Evolutionary conservation across 2,797 vertebrate genomes (phyloP), one percentile per base, ranked within the genome.

Genomic region (Yasuhikotakia modesta): DNA sequence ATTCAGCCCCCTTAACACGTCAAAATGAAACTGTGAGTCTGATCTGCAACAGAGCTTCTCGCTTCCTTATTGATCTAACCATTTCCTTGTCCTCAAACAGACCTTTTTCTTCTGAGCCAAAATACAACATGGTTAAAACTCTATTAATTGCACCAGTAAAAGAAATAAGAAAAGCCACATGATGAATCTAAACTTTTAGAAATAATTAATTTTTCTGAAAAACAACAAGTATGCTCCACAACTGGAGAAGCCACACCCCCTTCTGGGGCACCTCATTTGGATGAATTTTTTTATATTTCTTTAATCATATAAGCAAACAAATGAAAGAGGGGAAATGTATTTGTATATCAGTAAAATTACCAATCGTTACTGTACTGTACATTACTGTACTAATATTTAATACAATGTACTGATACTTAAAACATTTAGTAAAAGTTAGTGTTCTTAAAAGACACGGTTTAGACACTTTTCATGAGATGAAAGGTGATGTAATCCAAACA

Each of bases 111-210:
- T 17, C 50, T 0, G 19, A 19, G 17, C 5, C 11, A 52, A 30
- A 17, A 32, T 52, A 5, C 64, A 45, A 2, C 5, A 64, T 24
- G 30, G 48, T 46, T 32, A 48, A 57, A 22, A 35, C 22, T 52
- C 57, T 3, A 39, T 7, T 22, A 22, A 35, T 4, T n/a, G n/a
- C n/a, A 66, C 17, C 21, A 6, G 60, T 39, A 66, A 30, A 66
- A 7, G 66, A 66, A 64, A 55, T 5, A 6, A 52, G 61, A 45
- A 53, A 17, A 78, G 24, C 57, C 65, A 53, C 72, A 45, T 14
- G 52, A 43, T 45, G 53, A 52, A 35, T 61, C 43, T 21, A 17
- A 67, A 58, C 48, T 69, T 65, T 67, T 21, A 78, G 65, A 39
- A 80, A 24, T 72, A 21, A 13, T 60, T 35, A 53, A 68, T 21